Percentiles rank a stretch among this genome's conserved stretches.
Conservation (phyloP, 1,140 invertebrate genomes). For the Aplysia californica region DNA sequence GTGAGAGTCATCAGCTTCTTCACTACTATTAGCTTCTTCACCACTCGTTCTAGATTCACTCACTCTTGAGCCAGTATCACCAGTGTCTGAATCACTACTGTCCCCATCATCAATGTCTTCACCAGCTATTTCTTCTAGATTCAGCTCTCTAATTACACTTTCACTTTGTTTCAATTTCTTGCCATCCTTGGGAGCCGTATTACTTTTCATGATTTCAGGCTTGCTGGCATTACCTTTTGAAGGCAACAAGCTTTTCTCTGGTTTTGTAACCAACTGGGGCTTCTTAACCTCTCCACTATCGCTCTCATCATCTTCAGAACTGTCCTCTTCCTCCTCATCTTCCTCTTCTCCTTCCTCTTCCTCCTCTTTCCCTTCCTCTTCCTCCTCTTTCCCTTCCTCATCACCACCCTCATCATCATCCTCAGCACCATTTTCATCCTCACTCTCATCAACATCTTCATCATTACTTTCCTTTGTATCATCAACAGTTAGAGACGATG, state of each 20-base stretch:
- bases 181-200: too few species aligned
- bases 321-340: too few species aligned
- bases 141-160: constrained; percentile 18
- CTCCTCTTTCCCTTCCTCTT: too few species aligned
- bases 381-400: too few species aligned
- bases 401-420: too few species aligned
- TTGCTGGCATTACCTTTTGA: too few species aligned
- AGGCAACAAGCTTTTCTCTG: too few species aligned
- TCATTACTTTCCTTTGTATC: neutral
- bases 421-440: neutral
- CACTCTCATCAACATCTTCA: constrained; percentile 4
- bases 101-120: constrained; percentile 7
- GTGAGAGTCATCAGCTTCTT: neutral
- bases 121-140: neutral
- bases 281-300: too few species aligned
- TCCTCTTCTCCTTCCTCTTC: constrained; percentile 8
- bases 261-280: too few species aligned
- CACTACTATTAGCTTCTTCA: neutral
- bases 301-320: too few species aligned
- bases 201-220: too few species aligned
- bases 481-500: neutral
- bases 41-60: neutral
- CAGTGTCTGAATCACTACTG: neutral
- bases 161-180: too few species aligned
- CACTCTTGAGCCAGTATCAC: neutral